Base-by-base conservation (phyloP, 2,797 vertebrate genomes). In the Artibeus lituratus region DNA sequence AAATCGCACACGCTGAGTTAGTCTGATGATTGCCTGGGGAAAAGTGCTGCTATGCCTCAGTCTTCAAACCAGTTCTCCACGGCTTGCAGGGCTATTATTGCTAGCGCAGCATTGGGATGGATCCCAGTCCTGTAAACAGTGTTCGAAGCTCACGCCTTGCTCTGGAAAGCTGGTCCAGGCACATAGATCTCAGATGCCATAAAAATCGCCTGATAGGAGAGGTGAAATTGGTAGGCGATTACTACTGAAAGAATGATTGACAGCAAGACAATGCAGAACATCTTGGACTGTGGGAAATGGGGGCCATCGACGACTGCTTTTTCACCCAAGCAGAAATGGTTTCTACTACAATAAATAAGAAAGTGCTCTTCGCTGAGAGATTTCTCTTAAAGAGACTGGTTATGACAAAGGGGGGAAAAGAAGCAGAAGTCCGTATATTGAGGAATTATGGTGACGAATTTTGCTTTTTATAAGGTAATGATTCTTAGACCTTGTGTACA, bases 171-270 rank as follows among this genome's bases (percentile, higher is more conserved):
- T 47, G 53, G 85, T 84, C 10, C 83, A 87, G 92, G 16, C 74
- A 72, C 78, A 89, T 95, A 95, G 96, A 97, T 96, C 16, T 1
- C 70, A 81, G 42, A 92, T 90, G 59, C 53, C 94, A 89, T 96
- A 94, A 97, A 96, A 94, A 80, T 62, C 2, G 0, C 53, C 78
- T 95, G 94, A 94, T 74, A 85, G 88, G 57, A 87, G 82, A 97
- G 55, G 74, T 92, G 91, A 98, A 96, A 96, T 95, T 97, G 96
- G 91, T 96, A 91, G 86, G 57, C 0, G 9, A 97, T 96, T 97
- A 94, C 74, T 42, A 81, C 39, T 76, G 87, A 88, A 93, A 94
- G 78, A 88, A 57, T 96, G 97, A 97, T 10, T 94, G 97, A 94
- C 96, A 95, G 53, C 57, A 81, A 92, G 83, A 95, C 92, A 94